These are phyloP conservation scores for Paralichthys olivaceus DNA, from an alignment of 2,113 vertebrate species.

Conservation along the genomic window DNA sequence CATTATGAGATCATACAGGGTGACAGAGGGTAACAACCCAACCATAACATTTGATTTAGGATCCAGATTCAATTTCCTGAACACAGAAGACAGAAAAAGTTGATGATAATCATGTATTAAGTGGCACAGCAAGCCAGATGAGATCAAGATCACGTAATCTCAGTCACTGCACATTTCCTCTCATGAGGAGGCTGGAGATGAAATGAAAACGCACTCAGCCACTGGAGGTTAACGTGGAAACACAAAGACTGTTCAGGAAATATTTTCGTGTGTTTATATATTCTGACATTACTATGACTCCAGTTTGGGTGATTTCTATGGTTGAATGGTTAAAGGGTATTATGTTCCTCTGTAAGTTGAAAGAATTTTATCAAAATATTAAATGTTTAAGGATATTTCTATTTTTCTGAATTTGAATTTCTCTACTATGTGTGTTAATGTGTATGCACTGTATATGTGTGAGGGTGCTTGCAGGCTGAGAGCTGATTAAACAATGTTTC, in stretches of 20 bases:
- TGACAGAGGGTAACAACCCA: background rate
- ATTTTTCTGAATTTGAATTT: too few relatives aligned
- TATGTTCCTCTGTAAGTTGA: background rate
- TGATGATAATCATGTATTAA: background rate
- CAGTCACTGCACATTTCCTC: conserved; percentile 10
- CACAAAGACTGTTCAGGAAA: background rate
- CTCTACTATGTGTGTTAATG: background rate
- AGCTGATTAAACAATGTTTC: background rate
- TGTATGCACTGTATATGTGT: background rate
- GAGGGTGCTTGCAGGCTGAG: background rate
- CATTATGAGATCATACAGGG: background rate
- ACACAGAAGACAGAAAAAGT: background rate
- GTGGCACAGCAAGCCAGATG: conserved; percentile 1
- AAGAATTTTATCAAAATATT: too few relatives aligned
- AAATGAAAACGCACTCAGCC: background rate
- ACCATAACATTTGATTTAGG: background rate
- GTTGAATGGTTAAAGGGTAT: background rate
- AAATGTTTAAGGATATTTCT: too few relatives aligned
- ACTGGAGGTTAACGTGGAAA: background rate
- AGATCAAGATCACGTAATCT: conserved; percentile 23
- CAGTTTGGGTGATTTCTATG: background rate
- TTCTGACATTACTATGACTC: background rate
- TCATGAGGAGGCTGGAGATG: conserved; percentile 5
- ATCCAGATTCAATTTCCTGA: conserved; percentile 21
- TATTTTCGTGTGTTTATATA: background rate